These are phyloP conservation scores for Mus pahari DNA, from an alignment of 2,113 vertebrate genomes.

Conservation along the genomic window DNA sequence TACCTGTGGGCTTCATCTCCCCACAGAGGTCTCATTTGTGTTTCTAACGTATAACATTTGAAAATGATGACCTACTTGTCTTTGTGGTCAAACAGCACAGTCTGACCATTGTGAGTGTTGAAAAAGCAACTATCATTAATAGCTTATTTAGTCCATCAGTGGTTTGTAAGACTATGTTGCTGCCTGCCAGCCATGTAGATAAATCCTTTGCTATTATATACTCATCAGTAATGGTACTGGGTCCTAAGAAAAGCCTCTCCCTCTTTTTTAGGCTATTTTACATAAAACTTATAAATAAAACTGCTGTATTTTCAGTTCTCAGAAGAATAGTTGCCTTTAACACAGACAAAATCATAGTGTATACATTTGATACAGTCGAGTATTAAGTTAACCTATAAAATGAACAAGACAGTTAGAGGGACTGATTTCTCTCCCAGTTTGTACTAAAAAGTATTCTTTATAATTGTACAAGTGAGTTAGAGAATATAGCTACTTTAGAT, in stretches of 20 bases:
- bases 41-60: conserved; percentile 75
- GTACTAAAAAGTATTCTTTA: conserved; percentile 42
- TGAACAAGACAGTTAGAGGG: conserved; percentile 4
- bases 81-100: conserved; percentile 83
- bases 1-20: conserved; percentile 69
- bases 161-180: conserved; percentile 79
- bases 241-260: conserved; percentile 53
- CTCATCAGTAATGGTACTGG: conserved; percentile 76
- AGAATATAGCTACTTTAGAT: conserved; percentile 37
- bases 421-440: background rate
- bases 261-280: background rate
- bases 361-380: conserved; percentile 17
- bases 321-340: conserved; percentile 37
- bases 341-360: background rate
- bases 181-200: conserved; percentile 71
- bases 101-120: conserved; percentile 79
- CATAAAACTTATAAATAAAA: conserved; percentile 49
- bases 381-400: conserved; percentile 8
- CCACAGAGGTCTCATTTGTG: conserved; percentile 71
- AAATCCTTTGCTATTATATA: conserved; percentile 56
- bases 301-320: conserved; percentile 44
- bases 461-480: conserved; percentile 60
- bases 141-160: conserved; percentile 83
- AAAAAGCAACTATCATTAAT: conserved; percentile 84
- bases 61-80: conserved; percentile 84